A percentile compares a stretch with the other conserved stretches of the same genome.
These are phyloP conservation scores for Phyllopteryx taeniolatus DNA, from an alignment of 2,113 vertebrate species.

Conservation along the genomic window DNA sequence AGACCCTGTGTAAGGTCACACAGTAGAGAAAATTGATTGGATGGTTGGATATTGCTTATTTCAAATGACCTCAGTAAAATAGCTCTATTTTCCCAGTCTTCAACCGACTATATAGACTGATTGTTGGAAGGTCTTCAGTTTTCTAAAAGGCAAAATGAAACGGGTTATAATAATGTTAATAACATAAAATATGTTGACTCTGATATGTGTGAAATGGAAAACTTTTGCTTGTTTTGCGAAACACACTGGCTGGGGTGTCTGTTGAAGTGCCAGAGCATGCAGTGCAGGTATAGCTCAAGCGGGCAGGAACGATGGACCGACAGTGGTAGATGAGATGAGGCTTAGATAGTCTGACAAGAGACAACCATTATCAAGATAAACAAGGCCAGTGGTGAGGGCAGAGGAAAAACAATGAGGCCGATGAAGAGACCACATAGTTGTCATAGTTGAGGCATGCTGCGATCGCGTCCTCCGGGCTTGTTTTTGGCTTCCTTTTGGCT, in stretches of 20 bases:
- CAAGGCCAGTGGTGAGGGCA: slow-evolving; percentile 19
- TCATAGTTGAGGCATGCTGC: slow-evolving; percentile 50
- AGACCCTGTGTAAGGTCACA: too few relatives aligned
- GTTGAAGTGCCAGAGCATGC: slow-evolving; percentile 4
- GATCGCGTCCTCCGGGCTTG: slow-evolving; percentile 46
- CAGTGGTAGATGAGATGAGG: slow-evolving; percentile 49
- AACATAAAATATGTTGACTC: neutral
- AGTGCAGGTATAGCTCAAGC: neutral
- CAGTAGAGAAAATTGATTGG: too few relatives aligned
- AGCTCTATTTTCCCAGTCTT: neutral
- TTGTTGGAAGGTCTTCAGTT: neutral
- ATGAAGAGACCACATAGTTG: slow-evolving; percentile 40
- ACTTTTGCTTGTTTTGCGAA: slow-evolving; percentile 23
- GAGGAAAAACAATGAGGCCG: slow-evolving; percentile 29
- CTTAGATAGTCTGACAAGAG: slow-evolving; percentile 41
- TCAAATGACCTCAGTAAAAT: neutral
- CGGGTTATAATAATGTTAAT: neutral
- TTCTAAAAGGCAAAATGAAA: neutral
- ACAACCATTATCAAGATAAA: slow-evolving; percentile 53
- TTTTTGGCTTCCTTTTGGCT: slow-evolving; percentile 57
- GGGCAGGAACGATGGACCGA: slow-evolving; percentile 45
- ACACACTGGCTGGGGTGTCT: slow-evolving; percentile 19
- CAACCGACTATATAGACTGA: neutral
- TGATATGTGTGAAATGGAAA: neutral
- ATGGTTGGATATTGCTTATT: too few relatives aligned